Percentiles rank a stretch among this genome's conserved stretches.
phyloP scores from a whole-genome alignment of 2,113 vertebrate species.

The Ptilorrhoa leucosticta region DNA sequence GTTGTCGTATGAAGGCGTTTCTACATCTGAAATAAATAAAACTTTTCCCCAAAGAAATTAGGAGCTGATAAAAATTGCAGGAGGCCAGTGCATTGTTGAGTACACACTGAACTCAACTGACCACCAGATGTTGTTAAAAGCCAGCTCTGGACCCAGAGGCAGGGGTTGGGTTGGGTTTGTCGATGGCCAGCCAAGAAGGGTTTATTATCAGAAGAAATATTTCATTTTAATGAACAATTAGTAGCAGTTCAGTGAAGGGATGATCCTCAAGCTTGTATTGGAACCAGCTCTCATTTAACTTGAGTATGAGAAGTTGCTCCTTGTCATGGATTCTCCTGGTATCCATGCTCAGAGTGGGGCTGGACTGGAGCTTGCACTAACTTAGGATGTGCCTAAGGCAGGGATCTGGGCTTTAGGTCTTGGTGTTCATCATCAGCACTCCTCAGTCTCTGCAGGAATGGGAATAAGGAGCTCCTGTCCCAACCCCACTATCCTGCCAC shows the following conservation, averaged over 20 bases:
- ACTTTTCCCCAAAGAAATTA: background rate
- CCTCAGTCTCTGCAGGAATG: background rate
- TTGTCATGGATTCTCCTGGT: background rate
- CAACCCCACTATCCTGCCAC: background rate
- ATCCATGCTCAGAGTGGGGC: background rate
- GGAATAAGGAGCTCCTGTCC: background rate
- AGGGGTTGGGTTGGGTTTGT: background rate
- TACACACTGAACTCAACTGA: background rate
- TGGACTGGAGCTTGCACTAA: background rate
- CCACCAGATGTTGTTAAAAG: background rate
- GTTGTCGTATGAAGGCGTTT: background rate
- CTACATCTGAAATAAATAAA: background rate
- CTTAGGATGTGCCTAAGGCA: fast-evolving
- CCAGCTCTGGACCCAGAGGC: background rate
- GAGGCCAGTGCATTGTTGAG: background rate
- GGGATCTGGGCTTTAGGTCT: background rate
- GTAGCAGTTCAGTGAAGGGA: background rate
- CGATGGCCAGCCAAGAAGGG: background rate
- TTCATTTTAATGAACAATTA: background rate
- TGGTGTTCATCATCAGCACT: background rate
- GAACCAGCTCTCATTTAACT: background rate
- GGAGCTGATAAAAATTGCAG: background rate
- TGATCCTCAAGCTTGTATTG: background rate
- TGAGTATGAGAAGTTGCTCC: background rate
- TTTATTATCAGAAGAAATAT: background rate